Evolutionary conservation across 2,888 invertebrate genomes (phyloP).

Genomic region (Eupithecia centaureata): DNA sequence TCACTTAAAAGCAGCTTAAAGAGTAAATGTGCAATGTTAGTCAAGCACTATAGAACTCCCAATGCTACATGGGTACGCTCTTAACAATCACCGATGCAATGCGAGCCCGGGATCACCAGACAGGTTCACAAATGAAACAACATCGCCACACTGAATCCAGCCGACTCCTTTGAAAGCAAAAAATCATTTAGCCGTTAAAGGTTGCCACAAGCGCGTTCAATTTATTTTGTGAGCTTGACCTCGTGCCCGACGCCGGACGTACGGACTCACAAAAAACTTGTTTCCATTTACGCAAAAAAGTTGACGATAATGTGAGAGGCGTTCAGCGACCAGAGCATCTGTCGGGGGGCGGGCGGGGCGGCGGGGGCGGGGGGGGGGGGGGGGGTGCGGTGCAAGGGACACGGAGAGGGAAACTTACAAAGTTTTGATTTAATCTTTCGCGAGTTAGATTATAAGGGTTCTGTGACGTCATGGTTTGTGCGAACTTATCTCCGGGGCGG

Average conservation of each 20-base stretch:
- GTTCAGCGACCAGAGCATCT: slow-evolving; percentile 43
- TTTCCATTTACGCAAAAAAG: slow-evolving; percentile 42
- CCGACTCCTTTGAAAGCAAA: slow-evolving; percentile 1
- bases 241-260: slow-evolving; percentile 27
- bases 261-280: slow-evolving; percentile 37
- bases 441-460: slow-evolving; percentile 43
- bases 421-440: slow-evolving; percentile 44
- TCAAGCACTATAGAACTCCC: too few species aligned
- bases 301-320: slow-evolving; percentile 43
- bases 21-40: too few species aligned
- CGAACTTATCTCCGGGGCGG: slow-evolving; percentile 2
- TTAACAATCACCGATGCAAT: not conserved
- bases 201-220: slow-evolving; percentile 22
- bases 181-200: slow-evolving; percentile 13
- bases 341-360: slow-evolving; percentile 34
- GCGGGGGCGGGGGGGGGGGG: slow-evolving; percentile 19
- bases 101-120: not conserved
- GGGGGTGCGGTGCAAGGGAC: slow-evolving; percentile 36
- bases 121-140: not conserved
- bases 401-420: slow-evolving; percentile 36
- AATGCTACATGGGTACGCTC: not conserved
- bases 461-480: slow-evolving; percentile 18
- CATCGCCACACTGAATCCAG: not conserved
- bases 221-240: slow-evolving; percentile 27
- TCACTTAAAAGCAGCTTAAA: too few species aligned